phyloP scores from a whole-genome alignment of 2,113 vertebrate species.

The Centropus bengalensis region DNA sequence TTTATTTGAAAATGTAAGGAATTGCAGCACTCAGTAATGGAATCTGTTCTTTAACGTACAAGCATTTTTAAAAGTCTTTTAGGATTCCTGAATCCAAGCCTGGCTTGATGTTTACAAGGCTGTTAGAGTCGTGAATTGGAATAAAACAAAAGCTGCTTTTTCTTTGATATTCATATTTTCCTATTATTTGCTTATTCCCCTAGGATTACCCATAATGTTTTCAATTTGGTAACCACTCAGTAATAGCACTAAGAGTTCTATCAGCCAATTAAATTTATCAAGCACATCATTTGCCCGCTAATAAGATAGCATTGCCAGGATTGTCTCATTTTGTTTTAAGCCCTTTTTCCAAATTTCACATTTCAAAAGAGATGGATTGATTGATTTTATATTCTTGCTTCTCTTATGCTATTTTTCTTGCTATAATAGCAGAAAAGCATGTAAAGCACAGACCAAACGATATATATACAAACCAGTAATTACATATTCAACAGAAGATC shows the following conservation, averaged over 20 bases:
- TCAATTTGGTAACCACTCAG: slow-evolving; percentile 77
- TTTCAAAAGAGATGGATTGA: neutral
- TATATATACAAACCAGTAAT: neutral
- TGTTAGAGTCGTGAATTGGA: slow-evolving; percentile 39
- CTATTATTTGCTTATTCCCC: slow-evolving; percentile 73
- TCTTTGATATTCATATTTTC: slow-evolving; percentile 71
- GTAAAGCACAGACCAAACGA: neutral
- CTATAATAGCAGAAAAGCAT: neutral
- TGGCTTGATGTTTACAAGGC: slow-evolving; percentile 36
- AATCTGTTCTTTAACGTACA: slow-evolving; percentile 21
- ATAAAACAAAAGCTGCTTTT: slow-evolving; percentile 56
- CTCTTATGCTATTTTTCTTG: neutral
- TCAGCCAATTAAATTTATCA: slow-evolving; percentile 81
- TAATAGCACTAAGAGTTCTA: slow-evolving; percentile 73
- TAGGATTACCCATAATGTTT: slow-evolving; percentile 70
- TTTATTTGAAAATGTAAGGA: slow-evolving; percentile 41
- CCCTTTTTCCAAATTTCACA: slow-evolving; percentile 40
- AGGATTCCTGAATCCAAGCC: slow-evolving; percentile 43
- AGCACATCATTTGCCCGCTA: slow-evolving; percentile 73
- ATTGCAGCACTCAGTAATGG: neutral
- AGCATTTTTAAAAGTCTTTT: neutral
- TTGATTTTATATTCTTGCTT: slow-evolving; percentile 25
- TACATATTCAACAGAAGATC: neutral
- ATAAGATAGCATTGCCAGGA: slow-evolving; percentile 68
- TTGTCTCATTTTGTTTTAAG: slow-evolving; percentile 39